Conservation (phyloP, 2,888 invertebrate genomes). For the Steinernema carpocapsae region DNA sequence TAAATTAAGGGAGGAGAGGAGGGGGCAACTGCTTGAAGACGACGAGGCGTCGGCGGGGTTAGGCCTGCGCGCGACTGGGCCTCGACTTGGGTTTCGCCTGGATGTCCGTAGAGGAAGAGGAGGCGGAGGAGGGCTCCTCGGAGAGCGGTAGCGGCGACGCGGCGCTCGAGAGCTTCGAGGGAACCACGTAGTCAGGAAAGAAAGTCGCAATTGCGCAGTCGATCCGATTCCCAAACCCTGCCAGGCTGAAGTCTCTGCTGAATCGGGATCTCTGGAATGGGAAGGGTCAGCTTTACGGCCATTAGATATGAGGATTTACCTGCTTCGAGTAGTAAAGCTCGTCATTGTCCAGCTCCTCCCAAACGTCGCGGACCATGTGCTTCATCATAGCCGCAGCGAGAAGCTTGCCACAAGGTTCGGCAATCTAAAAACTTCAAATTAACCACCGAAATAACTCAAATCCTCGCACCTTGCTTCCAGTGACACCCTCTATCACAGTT, state of each 20-base stretch:
- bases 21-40: background rate
- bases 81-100: constrained; percentile 19
- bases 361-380: constrained; percentile 62
- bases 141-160: background rate
- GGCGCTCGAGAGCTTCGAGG: background rate
- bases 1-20: background rate
- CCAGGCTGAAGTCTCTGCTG: constrained; percentile 60
- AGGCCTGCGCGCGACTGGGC: constrained; percentile 27
- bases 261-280: constrained; percentile 61
- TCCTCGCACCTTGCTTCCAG: constrained; percentile 69
- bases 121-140: background rate
- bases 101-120: background rate
- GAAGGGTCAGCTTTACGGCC: background rate
- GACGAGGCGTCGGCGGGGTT: background rate
- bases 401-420: constrained; percentile 59
- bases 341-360: constrained; percentile 65
- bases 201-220: constrained; percentile 62
- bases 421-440: constrained; percentile 49
- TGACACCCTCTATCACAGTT: constrained; percentile 76
- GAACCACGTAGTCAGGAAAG: constrained; percentile 44
- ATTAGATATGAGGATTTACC: constrained; percentile 44
- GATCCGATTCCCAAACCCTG: constrained; percentile 64
- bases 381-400: constrained; percentile 65
- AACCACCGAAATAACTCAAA: background rate
- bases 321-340: constrained; percentile 57